These are phyloP conservation scores for Harpalus rubripes DNA, from an alignment of 2,888 invertebrate genomes.

Conservation along the genomic window DNA sequence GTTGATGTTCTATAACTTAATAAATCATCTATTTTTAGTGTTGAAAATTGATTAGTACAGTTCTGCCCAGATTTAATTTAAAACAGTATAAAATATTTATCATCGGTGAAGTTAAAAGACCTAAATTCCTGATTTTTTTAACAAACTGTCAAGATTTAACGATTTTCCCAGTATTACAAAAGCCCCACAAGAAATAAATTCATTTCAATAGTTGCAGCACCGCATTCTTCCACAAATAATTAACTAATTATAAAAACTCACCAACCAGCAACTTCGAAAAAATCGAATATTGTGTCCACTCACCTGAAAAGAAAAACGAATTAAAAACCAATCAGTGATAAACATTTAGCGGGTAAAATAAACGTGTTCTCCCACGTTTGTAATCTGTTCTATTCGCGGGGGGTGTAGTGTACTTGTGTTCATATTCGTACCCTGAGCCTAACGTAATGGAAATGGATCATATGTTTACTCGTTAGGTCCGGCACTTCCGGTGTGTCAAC, in stretches of 20 bases:
- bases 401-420: constrained; percentile 15
- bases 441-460: constrained; percentile 62
- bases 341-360: constrained; percentile 22
- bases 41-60: constrained; percentile 24
- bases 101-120: constrained; percentile 40
- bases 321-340: constrained; percentile 52
- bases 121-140: constrained; percentile 30
- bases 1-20: background rate
- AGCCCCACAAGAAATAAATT: constrained; percentile 18
- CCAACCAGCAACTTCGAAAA: constrained; percentile 22
- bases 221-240: constrained; percentile 39
- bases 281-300: constrained; percentile 39
- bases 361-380: constrained; percentile 8
- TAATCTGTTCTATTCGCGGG: constrained; percentile 42
- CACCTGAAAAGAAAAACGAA: constrained; percentile 51
- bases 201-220: constrained; percentile 22
- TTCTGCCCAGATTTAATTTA: constrained; percentile 6
- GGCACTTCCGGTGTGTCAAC: constrained; percentile 63
- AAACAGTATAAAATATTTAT: constrained; percentile 4
- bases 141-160: constrained; percentile 27
- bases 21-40: constrained; percentile 30
- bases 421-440: background rate
- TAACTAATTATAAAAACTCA: constrained; percentile 43
- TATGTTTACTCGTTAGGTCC: constrained; percentile 61
- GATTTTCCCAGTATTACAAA: constrained; percentile 32